Evolutionary conservation across 2,797 vertebrate genomes (phyloP).

Genomic region (Rallus crepitans): DNA sequence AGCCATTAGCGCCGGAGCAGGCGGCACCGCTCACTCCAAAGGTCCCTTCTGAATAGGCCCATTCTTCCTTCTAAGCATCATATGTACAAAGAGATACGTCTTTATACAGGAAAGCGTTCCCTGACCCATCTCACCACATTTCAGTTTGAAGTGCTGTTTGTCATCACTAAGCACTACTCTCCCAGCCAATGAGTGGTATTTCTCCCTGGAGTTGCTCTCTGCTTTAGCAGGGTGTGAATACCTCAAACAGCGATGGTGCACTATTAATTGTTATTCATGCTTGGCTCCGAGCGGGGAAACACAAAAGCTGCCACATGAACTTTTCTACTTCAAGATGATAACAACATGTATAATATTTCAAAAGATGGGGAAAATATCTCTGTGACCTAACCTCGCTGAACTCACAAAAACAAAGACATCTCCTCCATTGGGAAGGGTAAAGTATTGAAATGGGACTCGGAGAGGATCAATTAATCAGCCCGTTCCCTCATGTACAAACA

Average conservation of each 20-base stretch:
- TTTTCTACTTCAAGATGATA: slow-evolving; percentile 52
- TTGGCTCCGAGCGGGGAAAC: slow-evolving; percentile 29
- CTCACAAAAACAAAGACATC: slow-evolving; percentile 16
- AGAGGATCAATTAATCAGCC: slow-evolving; percentile 31
- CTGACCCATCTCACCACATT: slow-evolving; percentile 26
- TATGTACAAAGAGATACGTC: neutral
- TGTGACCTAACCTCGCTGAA: slow-evolving; percentile 17
- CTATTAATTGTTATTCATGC: slow-evolving; percentile 53
- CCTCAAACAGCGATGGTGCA: neutral
- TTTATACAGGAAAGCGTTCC: neutral
- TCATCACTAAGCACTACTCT: slow-evolving; percentile 50
- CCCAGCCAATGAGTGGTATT: slow-evolving; percentile 34
- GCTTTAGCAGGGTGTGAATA: slow-evolving; percentile 31
- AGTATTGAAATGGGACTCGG: neutral
- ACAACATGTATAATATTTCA: slow-evolving; percentile 25
- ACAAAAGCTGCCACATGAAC: slow-evolving; percentile 53
- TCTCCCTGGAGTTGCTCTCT: slow-evolving; percentile 44
- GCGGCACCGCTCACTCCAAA: neutral
- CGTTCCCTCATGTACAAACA: neutral
- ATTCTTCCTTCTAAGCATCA: neutral
- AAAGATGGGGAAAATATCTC: slow-evolving; percentile 43
- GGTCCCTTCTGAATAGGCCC: neutral
- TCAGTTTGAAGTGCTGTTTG: slow-evolving; percentile 52
- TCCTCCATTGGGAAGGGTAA: neutral
- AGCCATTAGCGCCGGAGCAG: neutral